Evolutionary conservation across 2,888 invertebrate species (phyloP), one percentile per base, ranked within the genome.

Genomic region (Drosophila longiperda): DNA sequence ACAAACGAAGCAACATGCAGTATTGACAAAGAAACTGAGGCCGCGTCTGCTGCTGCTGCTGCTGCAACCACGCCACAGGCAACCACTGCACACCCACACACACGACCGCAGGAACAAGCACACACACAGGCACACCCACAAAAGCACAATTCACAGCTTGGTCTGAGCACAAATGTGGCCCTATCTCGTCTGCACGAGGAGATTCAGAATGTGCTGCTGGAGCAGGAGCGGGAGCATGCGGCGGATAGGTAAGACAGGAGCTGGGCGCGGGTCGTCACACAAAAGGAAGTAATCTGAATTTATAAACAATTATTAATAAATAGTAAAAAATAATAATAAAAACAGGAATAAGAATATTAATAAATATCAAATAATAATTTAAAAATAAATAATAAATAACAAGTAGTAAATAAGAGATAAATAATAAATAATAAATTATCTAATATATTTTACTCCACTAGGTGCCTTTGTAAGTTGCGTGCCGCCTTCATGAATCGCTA

Each of bases 171-270:
- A 15, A 94, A 94, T 89, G 95, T 95, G 72, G 97, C 97, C 32
- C 92, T 97, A 66, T 93, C 94, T 76, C 95, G 95, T 89, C 94
- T 97, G 70, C 95, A 96, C 83, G 94, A 95, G 83, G 97, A 97
- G 91, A 96, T 97, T 79, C 94, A 94, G 78, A 92, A 93, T 74
- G 94, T 96, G 69, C 93, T 97, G 67, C 92, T 94, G 53, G 95
- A 95, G 73, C 95, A 95, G 91, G 95, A 95, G 92, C 93, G 94
- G 80, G 95, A 94, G 75, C 94, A 94, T 91, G 91, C 92, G 93
- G 95, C 94, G 86, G 94, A 94, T 80, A 94, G 93, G 94, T 94
- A 91, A 73, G 87, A 6, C 38, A 20, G 7, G 12, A 15, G 33
- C 8, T 50, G 9, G n/a, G 48, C 20, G 48, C 26, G 48, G n/a